These are phyloP conservation scores for Aelia acuminata DNA, from an alignment of 2,888 invertebrate genomes.

Conservation along the genomic window DNA sequence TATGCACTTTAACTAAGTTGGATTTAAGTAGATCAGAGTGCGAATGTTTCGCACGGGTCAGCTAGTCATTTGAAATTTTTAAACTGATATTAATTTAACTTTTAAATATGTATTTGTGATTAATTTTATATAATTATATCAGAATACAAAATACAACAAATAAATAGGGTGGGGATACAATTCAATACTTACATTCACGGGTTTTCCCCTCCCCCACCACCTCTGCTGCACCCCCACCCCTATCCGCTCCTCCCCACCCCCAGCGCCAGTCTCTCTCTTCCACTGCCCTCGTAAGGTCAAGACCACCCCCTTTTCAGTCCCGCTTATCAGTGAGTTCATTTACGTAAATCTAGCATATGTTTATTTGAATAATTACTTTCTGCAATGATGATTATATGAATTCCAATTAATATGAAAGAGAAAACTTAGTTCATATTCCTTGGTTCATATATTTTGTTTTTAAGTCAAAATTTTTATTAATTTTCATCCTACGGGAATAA, in stretches of 20 bases:
- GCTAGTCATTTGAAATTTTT: no score
- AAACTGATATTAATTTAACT: no score
- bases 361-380: background rate
- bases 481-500: no score
- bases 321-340: slow-evolving; percentile 26
- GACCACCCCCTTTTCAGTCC: background rate
- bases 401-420: background rate
- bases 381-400: background rate
- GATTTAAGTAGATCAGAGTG: no score
- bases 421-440: background rate
- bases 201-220: background rate
- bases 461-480: no score
- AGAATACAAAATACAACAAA: background rate
- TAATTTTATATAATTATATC: background rate
- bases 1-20: no score
- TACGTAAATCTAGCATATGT: background rate
- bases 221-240: background rate
- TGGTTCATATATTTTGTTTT: background rate
- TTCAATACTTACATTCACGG: slow-evolving; percentile 32
- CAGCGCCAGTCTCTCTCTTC: background rate
- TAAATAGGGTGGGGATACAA: background rate
- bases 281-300: background rate
- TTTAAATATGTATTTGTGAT: no score
- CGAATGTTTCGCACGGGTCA: no score
- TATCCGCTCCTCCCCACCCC: background rate